Base-by-base conservation (phyloP, 2,888 invertebrate species). In the Ligdia adustata region DNA sequence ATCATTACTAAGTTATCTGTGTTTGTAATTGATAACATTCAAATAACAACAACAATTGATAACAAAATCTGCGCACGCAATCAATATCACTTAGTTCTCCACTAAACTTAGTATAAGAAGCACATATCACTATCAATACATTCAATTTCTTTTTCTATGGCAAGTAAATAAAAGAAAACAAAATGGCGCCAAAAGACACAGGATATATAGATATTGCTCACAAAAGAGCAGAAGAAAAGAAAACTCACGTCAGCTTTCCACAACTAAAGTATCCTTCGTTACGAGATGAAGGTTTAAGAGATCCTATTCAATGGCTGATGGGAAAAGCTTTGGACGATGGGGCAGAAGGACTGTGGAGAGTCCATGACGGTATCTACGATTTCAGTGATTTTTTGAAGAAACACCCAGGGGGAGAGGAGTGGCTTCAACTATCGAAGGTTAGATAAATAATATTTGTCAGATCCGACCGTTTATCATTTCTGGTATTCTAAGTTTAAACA, bases 401-500 rank as follows among this genome's bases (percentile, higher is more conserved):
- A 26, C 98, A 99, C 91, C 99, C 98, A 0, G 97, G 97, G 9
- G 97, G 98, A 0, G 69, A 88, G 2, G 94, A 94, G 71, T 96
- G 96, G 96, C 70, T 96, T 34, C 82, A 83, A 38, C 81, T 93
- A 34, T 93, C 94, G 0, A 92, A 94, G 88, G 96, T 93, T 69
- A 60, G 46, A 48, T 29, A 41, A 14, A 3, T 3, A 20, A 13
- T 6, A 33, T 50, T 47, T 42, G 37, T 39, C 22, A 34, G 3
- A 3, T 1, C 16, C 2, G 11, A 12, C 14, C 41, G 29, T 9
- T 9, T 33, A 9, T 27, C 13, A 15, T 9, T 11, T 27, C 14
- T n/a, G 4, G n/a, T 3, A 24, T 43, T 6, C 9, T 22, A n/a
- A n/a, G n/a, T n/a, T n/a, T n/a, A n/a, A n/a, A n/a, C n/a, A n/a